A percentile compares a stretch with the other conserved stretches of the same genome.
Conservation (phyloP, 2,888 invertebrate species). For the Lamellibrachia satsuma region DNA sequence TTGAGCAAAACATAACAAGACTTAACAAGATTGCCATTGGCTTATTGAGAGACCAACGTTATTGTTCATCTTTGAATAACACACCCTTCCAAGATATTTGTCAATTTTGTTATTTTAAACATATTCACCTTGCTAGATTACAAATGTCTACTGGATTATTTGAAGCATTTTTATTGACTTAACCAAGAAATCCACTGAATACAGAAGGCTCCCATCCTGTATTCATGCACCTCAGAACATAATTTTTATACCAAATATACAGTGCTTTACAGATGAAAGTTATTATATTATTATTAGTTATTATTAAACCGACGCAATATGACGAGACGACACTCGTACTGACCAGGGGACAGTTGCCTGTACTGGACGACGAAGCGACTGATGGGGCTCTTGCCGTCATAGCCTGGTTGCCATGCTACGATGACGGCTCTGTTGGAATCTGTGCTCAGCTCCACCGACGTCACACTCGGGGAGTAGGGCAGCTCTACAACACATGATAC, state of each 20-base stretch:
- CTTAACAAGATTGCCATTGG: no score
- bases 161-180: not conserved
- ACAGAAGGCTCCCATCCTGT: not conserved
- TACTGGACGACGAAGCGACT: slow-evolving; percentile 90
- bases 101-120: no score
- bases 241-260: no score
- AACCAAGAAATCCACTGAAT: not conserved
- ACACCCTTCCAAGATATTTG: no score
- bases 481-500: slow-evolving; percentile 73
- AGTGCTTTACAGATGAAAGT: no score
- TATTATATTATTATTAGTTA: no score
- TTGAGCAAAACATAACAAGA: no score
- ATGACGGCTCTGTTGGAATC: slow-evolving; percentile 84
- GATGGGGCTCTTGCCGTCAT: slow-evolving; percentile 96
- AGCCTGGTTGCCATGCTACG: slow-evolving; percentile 93
- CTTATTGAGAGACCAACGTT: no score
- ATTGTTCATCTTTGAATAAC: no score
- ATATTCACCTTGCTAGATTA: not conserved
- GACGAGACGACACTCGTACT: slow-evolving; percentile 13
- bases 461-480: slow-evolving; percentile 91
- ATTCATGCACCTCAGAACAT: not conserved
- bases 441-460: slow-evolving; percentile 82
- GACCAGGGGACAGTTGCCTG: slow-evolving; percentile 44
- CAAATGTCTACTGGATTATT: not conserved
- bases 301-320: not conserved